Evolutionary conservation across 2,113 vertebrate species (phyloP), one percentile per base, ranked within the genome.

Genomic region (Aptenodytes patagonicus): DNA sequence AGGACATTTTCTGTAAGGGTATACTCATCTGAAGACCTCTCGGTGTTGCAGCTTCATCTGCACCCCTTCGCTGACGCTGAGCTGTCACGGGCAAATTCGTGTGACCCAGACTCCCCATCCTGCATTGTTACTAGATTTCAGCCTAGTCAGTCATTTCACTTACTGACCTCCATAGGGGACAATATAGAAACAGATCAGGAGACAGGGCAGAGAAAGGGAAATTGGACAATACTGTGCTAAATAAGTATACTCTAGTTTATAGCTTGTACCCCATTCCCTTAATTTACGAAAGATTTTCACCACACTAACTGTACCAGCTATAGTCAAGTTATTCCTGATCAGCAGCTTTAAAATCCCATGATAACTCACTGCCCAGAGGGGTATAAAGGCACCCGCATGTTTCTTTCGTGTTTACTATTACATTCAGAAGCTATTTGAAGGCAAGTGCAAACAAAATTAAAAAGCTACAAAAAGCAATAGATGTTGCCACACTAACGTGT

Each of bases 141-240:
- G 71, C 44, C 14, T 3, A 2, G 7, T 25, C 32, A 8, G 8
- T 22, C 22, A 6, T 17, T 42, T 20, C 1, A 0, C 34, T 22
- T 11, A 2, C 52, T 55, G 9, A 36, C 32, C 26, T 51, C 69
- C 36, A 2, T 0, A 17, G 29, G n/a, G 84, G 60, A 49, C 25
- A 12, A 31, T 0, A 14, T 6, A 61, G 52, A 46, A 64, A 61
- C 4, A 7, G 32, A 25, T 24, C 49, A 86, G 57, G 76, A 52
- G 42, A 24, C 22, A 44, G 60, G 17, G 28, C 42, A 77, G 40
- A 36, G 71, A 29, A 62, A 57, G 55, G 36, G 36, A 22, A 46
- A 55, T 40, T 3, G 22, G 42, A 34, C 42, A 66, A 2, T 29
- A 7, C 5, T 36, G 18, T 66, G 18, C 54, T 73, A 61, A 77